A percentile compares a stretch with the other conserved stretches of the same genome.
Conservation (phyloP, 2,888 invertebrate species). For the Mamestra brassicae region DNA sequence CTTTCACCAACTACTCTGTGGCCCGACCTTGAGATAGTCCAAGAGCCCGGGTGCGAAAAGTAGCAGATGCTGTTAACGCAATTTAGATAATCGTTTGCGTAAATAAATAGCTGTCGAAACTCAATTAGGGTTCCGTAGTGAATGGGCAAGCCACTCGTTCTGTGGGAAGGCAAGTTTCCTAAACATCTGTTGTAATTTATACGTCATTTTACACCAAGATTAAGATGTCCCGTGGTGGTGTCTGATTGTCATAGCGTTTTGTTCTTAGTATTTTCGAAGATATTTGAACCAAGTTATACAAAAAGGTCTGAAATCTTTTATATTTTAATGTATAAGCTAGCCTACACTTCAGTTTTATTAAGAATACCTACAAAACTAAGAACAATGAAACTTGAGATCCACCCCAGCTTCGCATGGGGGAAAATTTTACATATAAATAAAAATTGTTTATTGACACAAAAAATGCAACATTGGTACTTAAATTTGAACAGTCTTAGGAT, state of each 20-base stretch:
- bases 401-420: no score
- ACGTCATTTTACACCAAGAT: conserved; percentile 55
- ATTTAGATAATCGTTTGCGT: conserved; percentile 89
- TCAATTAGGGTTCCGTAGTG: conserved; percentile 83
- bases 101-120: conserved; percentile 89
- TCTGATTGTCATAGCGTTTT: not conserved
- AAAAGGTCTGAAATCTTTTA: not conserved
- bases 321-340: no score
- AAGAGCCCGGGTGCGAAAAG: conserved; percentile 82
- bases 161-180: conserved; percentile 78
- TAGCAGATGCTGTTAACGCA: conserved; percentile 88
- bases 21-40: conserved; percentile 73
- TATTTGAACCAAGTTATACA: not conserved
- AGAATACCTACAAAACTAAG: no score
- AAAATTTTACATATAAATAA: no score
- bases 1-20: conserved; percentile 64
- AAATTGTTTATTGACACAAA: no score
- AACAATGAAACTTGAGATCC: no score
- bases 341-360: no score
- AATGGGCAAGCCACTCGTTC: conserved; percentile 70
- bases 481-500: no score
- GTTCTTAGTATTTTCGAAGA: not conserved
- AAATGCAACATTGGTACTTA: no score
- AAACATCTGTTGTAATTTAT: conserved; percentile 82
- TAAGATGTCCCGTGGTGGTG: conserved; percentile 14